These are phyloP conservation scores for Drosophila bunnanda DNA, from an alignment of 2,888 invertebrate species.

Conservation along the genomic window DNA sequence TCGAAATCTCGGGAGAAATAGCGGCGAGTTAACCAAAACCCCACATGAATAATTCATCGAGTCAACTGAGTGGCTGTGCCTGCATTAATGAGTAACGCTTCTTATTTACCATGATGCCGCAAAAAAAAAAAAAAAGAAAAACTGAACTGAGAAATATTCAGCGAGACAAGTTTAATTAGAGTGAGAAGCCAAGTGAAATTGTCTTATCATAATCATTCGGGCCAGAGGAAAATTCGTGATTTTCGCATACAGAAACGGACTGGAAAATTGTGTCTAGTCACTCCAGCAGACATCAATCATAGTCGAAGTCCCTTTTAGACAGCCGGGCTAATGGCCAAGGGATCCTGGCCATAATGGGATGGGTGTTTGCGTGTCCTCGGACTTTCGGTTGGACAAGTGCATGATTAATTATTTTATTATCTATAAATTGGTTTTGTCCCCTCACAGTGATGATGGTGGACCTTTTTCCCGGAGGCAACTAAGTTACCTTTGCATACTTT, in stretches of 20 bases:
- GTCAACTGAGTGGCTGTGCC: conserved; percentile 48
- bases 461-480: conserved; percentile 14
- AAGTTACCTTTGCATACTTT: conserved; percentile 62
- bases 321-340: conserved; percentile 70
- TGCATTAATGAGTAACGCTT: conserved; percentile 76
- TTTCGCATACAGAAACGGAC: conserved; percentile 60
- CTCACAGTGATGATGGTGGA: conserved; percentile 32
- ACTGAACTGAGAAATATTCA: conserved; percentile 34
- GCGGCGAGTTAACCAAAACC: conserved; percentile 45
- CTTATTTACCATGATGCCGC: conserved; percentile 78
- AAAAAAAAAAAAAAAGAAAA: conserved; percentile 51
- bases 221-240: conserved; percentile 47
- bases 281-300: conserved; percentile 72
- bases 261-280: conserved; percentile 71
- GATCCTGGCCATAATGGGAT: conserved; percentile 62
- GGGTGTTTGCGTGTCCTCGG: conserved; percentile 73
- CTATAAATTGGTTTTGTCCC: conserved; percentile 73
- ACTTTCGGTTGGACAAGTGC: conserved; percentile 72
- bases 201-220: conserved; percentile 76
- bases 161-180: conserved; percentile 73
- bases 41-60: conserved; percentile 73
- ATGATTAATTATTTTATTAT: conserved; percentile 80
- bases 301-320: conserved; percentile 42
- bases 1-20: conserved; percentile 22
- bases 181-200: conserved; percentile 65